Conservation (phyloP, 2,113 vertebrate genomes). For the Abramis brama region DNA sequence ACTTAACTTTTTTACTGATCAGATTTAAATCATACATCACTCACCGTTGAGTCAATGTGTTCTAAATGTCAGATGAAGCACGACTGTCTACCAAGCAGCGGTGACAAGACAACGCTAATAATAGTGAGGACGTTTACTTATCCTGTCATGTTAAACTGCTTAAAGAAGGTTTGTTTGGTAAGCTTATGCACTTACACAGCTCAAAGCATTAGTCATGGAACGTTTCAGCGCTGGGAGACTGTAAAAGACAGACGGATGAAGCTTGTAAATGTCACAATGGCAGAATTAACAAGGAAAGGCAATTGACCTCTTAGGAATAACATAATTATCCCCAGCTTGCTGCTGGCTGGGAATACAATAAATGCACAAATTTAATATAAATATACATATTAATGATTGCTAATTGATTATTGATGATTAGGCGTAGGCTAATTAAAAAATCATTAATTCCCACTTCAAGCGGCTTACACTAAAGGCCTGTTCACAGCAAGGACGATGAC, state of each 20-base stretch:
- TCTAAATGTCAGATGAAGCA: slow-evolving; percentile 19
- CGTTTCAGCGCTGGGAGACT: background rate
- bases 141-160: slow-evolving; percentile 21
- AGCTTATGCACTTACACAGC: slow-evolving; percentile 14
- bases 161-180: slow-evolving; percentile 32
- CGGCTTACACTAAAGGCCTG: background rate
- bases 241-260: background rate
- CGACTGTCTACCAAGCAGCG: background rate
- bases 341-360: background rate
- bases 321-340: background rate
- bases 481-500: too few relatives aligned
- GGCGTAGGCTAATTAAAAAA: background rate
- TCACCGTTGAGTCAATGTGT: background rate
- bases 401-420: background rate
- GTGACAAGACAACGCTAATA: slow-evolving; percentile 26
- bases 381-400: background rate
- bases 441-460: background rate
- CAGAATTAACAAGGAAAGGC: background rate
- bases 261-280: background rate
- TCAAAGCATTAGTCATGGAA: slow-evolving; percentile 15
- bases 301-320: background rate
- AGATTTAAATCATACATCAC: background rate
- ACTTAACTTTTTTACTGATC: background rate
- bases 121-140: slow-evolving; percentile 24
- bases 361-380: background rate